Base-by-base conservation (phyloP, 2,888 invertebrate species). In the Drosophila aldrichi region DNA sequence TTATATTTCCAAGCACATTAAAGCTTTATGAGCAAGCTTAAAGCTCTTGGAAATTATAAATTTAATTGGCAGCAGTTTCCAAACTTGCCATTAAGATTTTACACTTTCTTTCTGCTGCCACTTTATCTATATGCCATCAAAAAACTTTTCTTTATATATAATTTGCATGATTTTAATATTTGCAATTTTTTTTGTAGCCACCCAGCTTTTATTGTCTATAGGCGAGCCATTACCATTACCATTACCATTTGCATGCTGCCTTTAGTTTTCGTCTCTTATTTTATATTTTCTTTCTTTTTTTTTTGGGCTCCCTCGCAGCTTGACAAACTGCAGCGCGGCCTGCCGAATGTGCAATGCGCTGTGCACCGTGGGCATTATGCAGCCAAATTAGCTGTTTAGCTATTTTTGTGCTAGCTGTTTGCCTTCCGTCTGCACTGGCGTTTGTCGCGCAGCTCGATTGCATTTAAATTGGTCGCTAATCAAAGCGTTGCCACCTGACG, bases 391-490 rank as follows among this genome's bases (percentile, higher is more conserved):
- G 71, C 67, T 60, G 59, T 64, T 70, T 59, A 54, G 66, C 56
- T 58, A 58, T 59, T 61, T 43, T 72, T 54, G 71, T 65, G 60
- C 58, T 46, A 71, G 74, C 74, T 65, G 44, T 81, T 67, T 55
- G 66, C 51, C 51, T 48, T 46, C 41, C 49, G 38, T 54, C 40
- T 36, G 70, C 54, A 9, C 22, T 67, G 59, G 44, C 49, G 34
- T 36, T n/a, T 58, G 56, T 70, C 67, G 69, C 16, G 4, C 70
- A 71, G 72, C 70, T 64, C 76, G 73, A 84, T 84, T 88, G 81
- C 83, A 88, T 84, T 82, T 81, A 86, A 88, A 84, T 88, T 88
- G 86, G 67, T 70, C 83, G 86, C 83, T 84, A 84, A 84, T 84
- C 83, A 84, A 76, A 81, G 79, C 68, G 40, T 58, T 48, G 67